Evolutionary conservation across 2,113 vertebrate genomes (phyloP).

Genomic region (Siniperca chuatsi): DNA sequence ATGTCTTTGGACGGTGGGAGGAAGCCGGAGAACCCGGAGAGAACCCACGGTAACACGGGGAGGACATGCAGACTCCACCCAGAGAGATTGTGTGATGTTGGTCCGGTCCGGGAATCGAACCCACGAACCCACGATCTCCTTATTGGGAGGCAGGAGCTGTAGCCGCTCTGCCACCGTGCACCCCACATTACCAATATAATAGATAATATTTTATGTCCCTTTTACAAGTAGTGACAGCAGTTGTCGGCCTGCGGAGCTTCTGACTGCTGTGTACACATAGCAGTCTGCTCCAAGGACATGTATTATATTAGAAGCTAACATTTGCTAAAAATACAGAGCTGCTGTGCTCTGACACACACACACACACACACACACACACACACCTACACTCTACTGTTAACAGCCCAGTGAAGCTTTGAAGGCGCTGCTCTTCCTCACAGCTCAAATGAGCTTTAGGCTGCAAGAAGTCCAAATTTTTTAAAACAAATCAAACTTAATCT

Average conservation of each 20-base stretch:
- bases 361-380: no score
- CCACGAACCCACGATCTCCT: no score
- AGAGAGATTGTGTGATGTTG: no score
- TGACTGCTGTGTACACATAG: not conserved
- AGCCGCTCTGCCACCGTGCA: no score
- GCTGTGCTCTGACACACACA: not conserved
- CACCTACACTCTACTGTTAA: not conserved
- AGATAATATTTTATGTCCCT: not conserved
- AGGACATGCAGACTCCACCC: no score
- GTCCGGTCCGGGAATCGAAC: no score
- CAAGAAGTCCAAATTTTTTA: not conserved
- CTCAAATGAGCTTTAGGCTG: not conserved
- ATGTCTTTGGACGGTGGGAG: no score
- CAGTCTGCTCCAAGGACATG: not conserved
- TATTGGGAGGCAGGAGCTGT: no score
- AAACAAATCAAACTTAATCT: not conserved
- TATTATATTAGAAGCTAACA: conserved; percentile 12
- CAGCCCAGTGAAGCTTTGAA: not conserved
- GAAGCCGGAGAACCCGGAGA: no score
- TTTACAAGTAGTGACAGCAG: not conserved
- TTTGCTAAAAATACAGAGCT: conserved; percentile 14
- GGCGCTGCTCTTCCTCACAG: not conserved
- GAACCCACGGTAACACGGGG: no score
- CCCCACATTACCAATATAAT: not conserved
- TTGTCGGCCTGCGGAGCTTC: not conserved